phyloP scores from a whole-genome alignment of 2,113 vertebrate species.

The Thymallus thymallus region DNA sequence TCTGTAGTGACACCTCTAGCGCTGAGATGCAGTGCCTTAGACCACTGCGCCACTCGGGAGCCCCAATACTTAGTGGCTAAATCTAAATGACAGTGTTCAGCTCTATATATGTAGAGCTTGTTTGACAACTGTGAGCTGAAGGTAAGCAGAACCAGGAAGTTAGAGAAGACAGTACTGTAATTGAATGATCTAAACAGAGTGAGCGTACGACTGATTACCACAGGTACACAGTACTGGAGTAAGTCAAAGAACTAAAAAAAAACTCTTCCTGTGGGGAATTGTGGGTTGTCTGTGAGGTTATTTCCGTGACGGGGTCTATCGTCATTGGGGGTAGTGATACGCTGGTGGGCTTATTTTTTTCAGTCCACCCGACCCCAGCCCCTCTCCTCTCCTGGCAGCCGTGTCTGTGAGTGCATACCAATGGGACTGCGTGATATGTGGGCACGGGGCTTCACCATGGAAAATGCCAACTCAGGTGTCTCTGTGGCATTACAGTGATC shows the following conservation, averaged over 20 bases:
- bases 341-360: constrained; percentile 44
- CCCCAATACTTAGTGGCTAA: constrained; percentile 25
- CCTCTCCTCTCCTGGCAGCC: constrained; percentile 30
- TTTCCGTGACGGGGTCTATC: constrained; percentile 46
- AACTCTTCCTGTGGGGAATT: constrained; percentile 27
- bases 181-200: constrained; percentile 55
- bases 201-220: constrained; percentile 26
- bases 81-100: constrained; percentile 53
- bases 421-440: constrained; percentile 47
- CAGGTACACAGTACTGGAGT: constrained; percentile 45
- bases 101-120: constrained; percentile 48
- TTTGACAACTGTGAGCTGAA: constrained; percentile 50
- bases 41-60: no score
- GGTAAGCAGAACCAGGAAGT: constrained; percentile 43
- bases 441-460: constrained; percentile 29
- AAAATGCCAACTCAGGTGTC: constrained; percentile 56
- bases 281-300: constrained; percentile 47
- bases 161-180: constrained; percentile 55
- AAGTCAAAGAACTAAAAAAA: constrained; percentile 41
- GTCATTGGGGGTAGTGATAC: constrained; percentile 25
- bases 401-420: constrained; percentile 51
- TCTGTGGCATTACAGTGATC: constrained; percentile 51
- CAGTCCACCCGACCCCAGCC: constrained; percentile 13
- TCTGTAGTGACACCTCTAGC: no score
- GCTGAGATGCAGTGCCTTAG: no score